Conservation (phyloP, 1,140 invertebrate species). For the Trichogramma pretiosum region DNA sequence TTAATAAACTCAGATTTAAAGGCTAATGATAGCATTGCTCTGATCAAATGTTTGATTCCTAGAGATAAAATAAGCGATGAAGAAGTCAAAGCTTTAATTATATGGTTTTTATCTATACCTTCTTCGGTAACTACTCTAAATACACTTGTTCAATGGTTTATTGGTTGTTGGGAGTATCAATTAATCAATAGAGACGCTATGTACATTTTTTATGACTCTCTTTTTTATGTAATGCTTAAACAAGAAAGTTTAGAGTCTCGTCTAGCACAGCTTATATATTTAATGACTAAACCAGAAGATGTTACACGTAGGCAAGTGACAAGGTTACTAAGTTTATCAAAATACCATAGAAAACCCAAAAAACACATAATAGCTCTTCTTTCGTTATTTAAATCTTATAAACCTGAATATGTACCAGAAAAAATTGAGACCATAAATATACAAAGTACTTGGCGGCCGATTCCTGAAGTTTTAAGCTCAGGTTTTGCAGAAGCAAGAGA, state of each 20-base stretch:
- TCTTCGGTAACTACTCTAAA: constrained; percentile 22
- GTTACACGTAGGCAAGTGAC: constrained; percentile 35
- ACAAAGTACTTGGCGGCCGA: constrained; percentile 36
- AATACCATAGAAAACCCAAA: constrained; percentile 20
- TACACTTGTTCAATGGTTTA: constrained; percentile 32
- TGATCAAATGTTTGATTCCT: constrained; percentile 37
- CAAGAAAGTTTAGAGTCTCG: constrained; percentile 26
- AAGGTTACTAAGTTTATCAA: constrained; percentile 25
- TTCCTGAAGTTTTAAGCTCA: constrained; percentile 29
- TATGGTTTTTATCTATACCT: constrained; percentile 26
- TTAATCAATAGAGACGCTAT: constrained; percentile 30
- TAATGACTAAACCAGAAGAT: constrained; percentile 39
- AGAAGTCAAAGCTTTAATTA: constrained; percentile 24
- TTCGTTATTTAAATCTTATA: constrained; percentile 43
- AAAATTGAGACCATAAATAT: constrained; percentile 35
- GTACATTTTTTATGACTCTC: constrained; percentile 34
- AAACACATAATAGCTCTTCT: constrained; percentile 35
- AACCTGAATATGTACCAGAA: constrained; percentile 42
- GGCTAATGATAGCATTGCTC: constrained; percentile 16
- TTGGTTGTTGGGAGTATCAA: constrained; percentile 35
- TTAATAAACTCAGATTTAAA: constrained; percentile 23
- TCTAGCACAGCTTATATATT: constrained; percentile 34
- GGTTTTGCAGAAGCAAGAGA: constrained; percentile 31
- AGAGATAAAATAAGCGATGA: constrained; percentile 20
- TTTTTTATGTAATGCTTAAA: constrained; percentile 30